Base-by-base conservation (phyloP, 2,888 invertebrate species). In the Dynastes hyllus region DNA sequence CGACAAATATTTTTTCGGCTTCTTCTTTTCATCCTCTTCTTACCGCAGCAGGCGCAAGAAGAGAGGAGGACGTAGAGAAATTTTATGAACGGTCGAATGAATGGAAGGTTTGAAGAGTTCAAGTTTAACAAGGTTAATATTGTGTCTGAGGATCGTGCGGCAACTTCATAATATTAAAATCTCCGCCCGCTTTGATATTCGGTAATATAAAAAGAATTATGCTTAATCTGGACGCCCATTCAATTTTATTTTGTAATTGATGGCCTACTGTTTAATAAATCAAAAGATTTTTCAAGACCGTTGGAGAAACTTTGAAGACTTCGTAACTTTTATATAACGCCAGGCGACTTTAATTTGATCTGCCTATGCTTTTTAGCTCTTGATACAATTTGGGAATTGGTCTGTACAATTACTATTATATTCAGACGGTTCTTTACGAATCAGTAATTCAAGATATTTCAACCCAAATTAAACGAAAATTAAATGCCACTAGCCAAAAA, bases 91-190 rank as follows among this genome's bases (percentile, higher is more conserved):
- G 63, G 32, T 32, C 27, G 63, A 63, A 63, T 63, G 63, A 63
- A 63, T 63, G 37, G 63, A 8, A 63, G 32, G 32, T 37, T 37
- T 63, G 63, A 58, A 8, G 55, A 63, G 63, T 63, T 63, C 63
- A 63, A 63, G 63, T 63, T 63, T 63, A 63, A 63, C 63, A 63
- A 63, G 63, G 63, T 63, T 63, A 63, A 63, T 63, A 63, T 32
- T 63, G n/a, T 63, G 63, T 32, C 63, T 63, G 32, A 63, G 32
- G 32, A 63, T 32, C 63, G 63, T 63, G 32, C 63, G 29, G 63
- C 63, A 63, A 32, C 63, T 27, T 32, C 63, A 27, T 63, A 32
- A 63, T 63, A 63, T 63, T 63, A 63, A 63, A 63, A 63, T 63
- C 63, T 63, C 9, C 27, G 32, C 63, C 63, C 63, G 63, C 32